Evolutionary conservation across 1,140 invertebrate genomes (phyloP), one percentile per base, ranked within the genome.

Genomic region (Drosophila melanica): DNA sequence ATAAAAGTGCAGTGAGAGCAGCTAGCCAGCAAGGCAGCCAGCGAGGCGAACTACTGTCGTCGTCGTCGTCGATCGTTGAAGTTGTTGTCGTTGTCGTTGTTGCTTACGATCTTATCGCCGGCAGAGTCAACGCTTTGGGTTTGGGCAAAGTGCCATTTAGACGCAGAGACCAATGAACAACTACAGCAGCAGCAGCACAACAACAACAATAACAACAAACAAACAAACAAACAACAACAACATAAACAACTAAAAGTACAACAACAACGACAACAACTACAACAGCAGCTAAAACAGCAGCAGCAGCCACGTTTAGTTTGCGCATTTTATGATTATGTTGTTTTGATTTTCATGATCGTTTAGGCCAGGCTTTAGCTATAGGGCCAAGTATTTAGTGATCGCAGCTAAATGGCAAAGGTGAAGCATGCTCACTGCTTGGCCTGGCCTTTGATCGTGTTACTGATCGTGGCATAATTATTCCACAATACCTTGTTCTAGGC

Each of bases 331-430:
- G 84, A 87, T 87, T 87, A 87, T 87, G 84, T 87, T 87, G 84
- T 87, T 77, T 89, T 87, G 84, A 89, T 87, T 90, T 87, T 82
- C 85, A 87, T 85, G 85, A 86, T 86, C 84, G 86, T 81, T 70
- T 77, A 72, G 47, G 42, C 41, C 51, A 30, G 27, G 53, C 53
- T n/a, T 39, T 42, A 33, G 50, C 58, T 35, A 10, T 80, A 58
- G 66, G 65, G 37, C 72, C 77, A 82, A 65, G 81, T 85, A 84
- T 84, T 84, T 76, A 79, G 75, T 51, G 80, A 82, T 72, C 74
- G 70, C 79, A 69, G 67, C 64, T 42, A 81, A 78, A 80, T 77
- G 78, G 74, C 75, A 59, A 64, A 65, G 69, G 55, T 67, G 66
- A 42, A 60, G 55, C 63, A 59, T 71, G 68, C 68, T 65, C 60